Evolutionary conservation across 2,888 invertebrate species (phyloP), one percentile per base, ranked within the genome.

Genomic region (Phasia obesa): DNA sequence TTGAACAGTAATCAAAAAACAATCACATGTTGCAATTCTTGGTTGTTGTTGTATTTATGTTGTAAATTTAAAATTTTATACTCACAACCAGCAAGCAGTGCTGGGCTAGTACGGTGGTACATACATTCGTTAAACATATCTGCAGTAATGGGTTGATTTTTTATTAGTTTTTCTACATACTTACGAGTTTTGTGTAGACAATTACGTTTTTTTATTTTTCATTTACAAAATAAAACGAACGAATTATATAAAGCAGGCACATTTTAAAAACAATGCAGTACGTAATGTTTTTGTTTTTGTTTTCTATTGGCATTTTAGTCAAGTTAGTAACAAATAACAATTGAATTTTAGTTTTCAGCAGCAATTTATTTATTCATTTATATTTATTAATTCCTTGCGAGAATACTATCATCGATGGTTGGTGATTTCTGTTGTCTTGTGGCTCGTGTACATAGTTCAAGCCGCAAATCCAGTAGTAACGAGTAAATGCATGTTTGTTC

Each of bases 11-110:
- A 79, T 73, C 76, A 73, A 80, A 77, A 73, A 81, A 82, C 84
- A 84, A 84, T 85, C 80, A 84, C 78, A 79, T 82, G 84, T 85
- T 85, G 85, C 81, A 84, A 85, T 84, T 77, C 65, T 81, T 73
- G 55, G 21, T 64, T 65, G 35, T 38, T 55, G 44, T 53, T 65
- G 19, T 64, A 64, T 69, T 25, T 67, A 60, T 71, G 64, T 35
- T 55, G 47, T 67, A 42, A 60, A 65, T 64, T 62, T 62, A 21
- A 73, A 71, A 65, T 60, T 78, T 70, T 78, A 64, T 62, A 76
- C 49, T 69, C 64, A 65, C 71, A 60, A 59, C 17, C 59, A 44
- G 42, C 51, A 2, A 47, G 13, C 47, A 13, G 31, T 25, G 57
- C n/a, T 25, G 21, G 35, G 38, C 31, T 9, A 21, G 13, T 55